Percentiles rank a stretch among this genome's conserved stretches.
Evolutionary conservation across 2,113 vertebrate genomes (phyloP).

Genomic region (Coregonus clupeaformis): DNA sequence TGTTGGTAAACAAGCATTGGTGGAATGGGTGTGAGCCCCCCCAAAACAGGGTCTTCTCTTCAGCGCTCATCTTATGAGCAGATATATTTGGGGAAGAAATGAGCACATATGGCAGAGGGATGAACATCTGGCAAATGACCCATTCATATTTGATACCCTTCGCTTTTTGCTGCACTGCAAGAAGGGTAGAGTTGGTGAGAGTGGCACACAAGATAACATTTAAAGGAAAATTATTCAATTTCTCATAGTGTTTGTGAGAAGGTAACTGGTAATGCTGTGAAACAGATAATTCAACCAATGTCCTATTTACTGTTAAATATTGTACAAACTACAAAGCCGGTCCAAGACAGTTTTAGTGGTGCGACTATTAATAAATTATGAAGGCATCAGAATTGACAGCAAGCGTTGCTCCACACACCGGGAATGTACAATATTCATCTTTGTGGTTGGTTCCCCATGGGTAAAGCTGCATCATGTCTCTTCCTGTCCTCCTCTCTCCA

Average conservation of each 20-base stretch:
- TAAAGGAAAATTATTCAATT: conserved; percentile 6
- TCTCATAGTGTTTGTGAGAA: background rate
- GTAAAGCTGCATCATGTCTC: conserved; percentile 24
- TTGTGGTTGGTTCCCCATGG: conserved; percentile 29
- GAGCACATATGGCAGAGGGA: conserved; percentile 57
- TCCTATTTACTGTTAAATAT: background rate
- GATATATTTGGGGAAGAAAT: conserved; percentile 46
- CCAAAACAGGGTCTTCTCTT: conserved; percentile 24
- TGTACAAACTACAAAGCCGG: background rate
- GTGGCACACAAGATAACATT: conserved; percentile 44
- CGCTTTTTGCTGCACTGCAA: conserved; percentile 26
- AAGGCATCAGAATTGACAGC: conserved; percentile 19
- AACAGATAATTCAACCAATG: background rate
- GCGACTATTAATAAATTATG: background rate
- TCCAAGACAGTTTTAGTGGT: background rate
- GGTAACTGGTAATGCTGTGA: background rate
- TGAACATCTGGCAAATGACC: conserved; percentile 70
- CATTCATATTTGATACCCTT: conserved; percentile 57
- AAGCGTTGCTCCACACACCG: background rate
- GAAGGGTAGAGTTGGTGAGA: conserved; percentile 31
- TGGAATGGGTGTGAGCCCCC: conserved; percentile 34
- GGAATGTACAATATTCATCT: conserved; percentile 5
- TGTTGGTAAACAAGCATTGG: conserved; percentile 67
- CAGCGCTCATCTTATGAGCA: conserved; percentile 26
- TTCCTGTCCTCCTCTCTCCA: conserved; percentile 51